A percentile compares a stretch with the other conserved stretches of the same genome.
phyloP scores from a whole-genome alignment of 2,888 invertebrate species.

The Parnassius mnemosyne region DNA sequence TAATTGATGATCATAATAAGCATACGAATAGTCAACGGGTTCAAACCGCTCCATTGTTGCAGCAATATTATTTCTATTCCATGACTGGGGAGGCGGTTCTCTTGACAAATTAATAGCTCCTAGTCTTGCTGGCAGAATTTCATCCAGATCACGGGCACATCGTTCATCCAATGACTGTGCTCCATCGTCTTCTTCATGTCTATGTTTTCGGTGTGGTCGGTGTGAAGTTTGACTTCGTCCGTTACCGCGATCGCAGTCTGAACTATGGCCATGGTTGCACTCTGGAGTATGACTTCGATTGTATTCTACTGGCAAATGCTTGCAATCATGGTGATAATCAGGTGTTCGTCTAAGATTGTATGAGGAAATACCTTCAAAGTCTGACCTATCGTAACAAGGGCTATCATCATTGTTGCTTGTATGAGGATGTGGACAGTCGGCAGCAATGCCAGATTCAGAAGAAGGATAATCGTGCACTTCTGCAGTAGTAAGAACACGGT shows the following conservation, averaged over 20 bases:
- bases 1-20: conserved; percentile 88
- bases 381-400: conserved; percentile 71
- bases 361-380: conserved; percentile 69
- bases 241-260: conserved; percentile 65
- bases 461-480: conserved; percentile 78
- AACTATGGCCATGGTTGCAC: conserved; percentile 61
- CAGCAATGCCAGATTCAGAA: conserved; percentile 77
- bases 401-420: conserved; percentile 72
- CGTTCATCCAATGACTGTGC: conserved; percentile 73
- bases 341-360: conserved; percentile 67
- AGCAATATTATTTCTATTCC: conserved; percentile 83
- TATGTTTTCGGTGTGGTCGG: conserved; percentile 61
- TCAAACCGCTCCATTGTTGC: conserved; percentile 84
- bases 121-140: conserved; percentile 74
- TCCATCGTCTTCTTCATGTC: conserved; percentile 68
- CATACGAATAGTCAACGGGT: conserved; percentile 89
- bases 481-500: conserved; percentile 70
- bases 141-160: conserved; percentile 73
- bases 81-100: conserved; percentile 73
- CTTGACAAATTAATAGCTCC: conserved; percentile 71
- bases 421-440: conserved; percentile 74
- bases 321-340: conserved; percentile 71
- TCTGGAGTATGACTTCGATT: conserved; percentile 73
- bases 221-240: conserved; percentile 65
- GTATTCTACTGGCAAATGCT: conserved; percentile 63